phyloP scores from a whole-genome alignment of 2,113 vertebrate species.

The Psilopsiagon aurifrons region DNA sequence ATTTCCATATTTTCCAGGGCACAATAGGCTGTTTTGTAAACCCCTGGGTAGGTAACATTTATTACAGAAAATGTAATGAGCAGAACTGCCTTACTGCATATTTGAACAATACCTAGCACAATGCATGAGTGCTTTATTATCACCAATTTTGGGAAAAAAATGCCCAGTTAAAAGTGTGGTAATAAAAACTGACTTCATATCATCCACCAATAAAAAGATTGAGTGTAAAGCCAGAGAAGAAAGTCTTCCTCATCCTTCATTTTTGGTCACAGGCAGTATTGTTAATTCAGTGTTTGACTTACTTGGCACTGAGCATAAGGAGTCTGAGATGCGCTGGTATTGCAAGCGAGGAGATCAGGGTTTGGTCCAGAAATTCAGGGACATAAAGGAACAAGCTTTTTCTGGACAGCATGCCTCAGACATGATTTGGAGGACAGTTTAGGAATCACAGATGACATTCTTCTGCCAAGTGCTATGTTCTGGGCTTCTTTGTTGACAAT shows the following conservation, averaged over 20 bases:
- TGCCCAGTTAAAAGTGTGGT: rapidly evolving
- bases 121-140: not conserved
- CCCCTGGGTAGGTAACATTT: not conserved
- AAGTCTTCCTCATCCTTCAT: not conserved
- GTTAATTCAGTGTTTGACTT: rapidly evolving
- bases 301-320: not conserved
- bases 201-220: not conserved
- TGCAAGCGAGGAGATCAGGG: not conserved
- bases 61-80: not conserved
- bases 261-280: not conserved
- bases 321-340: not conserved
- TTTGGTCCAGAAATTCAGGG: not conserved
- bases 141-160: not conserved
- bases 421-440: not conserved
- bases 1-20: not conserved
- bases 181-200: not conserved
- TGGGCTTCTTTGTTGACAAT: not conserved
- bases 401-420: not conserved
- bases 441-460: not conserved
- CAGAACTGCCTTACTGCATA: not conserved
- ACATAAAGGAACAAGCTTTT: not conserved
- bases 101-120: not conserved
- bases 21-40: not conserved
- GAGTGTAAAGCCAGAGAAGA: rapidly evolving
- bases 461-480: rapidly evolving